Percentiles rank a stretch among this genome's conserved stretches.
Evolutionary conservation across 2,113 vertebrate genomes (phyloP).

Genomic region (Enhydra lutris): DNA sequence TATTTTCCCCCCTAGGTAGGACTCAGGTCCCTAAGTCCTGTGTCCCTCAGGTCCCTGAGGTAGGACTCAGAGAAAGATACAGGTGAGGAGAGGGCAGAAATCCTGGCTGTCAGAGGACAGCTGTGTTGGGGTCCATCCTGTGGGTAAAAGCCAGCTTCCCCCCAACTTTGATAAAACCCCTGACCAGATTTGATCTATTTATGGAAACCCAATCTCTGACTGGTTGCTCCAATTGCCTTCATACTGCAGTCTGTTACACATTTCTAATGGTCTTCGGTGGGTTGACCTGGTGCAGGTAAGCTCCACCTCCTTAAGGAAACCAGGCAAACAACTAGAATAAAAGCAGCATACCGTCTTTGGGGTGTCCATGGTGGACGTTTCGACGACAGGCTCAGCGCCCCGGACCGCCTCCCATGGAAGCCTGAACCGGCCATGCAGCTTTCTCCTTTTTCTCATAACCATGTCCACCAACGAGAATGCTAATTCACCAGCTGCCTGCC

Average conservation of each 20-base stretch:
- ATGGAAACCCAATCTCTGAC: background rate
- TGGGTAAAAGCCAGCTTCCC: background rate
- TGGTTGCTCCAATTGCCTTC: background rate
- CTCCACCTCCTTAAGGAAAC: background rate
- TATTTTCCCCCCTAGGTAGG: background rate
- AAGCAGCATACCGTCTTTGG: background rate
- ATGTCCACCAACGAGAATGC: too few species aligned
- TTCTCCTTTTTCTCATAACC: too few species aligned
- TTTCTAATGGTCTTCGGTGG: background rate
- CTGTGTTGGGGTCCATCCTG: background rate
- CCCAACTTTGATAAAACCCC: background rate
- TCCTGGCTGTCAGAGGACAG: background rate
- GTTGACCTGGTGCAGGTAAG: background rate
- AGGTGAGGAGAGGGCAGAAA: background rate
- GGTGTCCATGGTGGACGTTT: too few species aligned
- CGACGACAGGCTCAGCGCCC: too few species aligned
- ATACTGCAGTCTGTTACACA: background rate
- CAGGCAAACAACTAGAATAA: background rate
- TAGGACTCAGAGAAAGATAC: background rate
- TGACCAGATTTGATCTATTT: background rate
- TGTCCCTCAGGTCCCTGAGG: too few species aligned
- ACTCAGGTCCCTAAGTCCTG: too few species aligned
- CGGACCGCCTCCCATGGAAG: too few species aligned
- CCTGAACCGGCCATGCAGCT: too few species aligned
- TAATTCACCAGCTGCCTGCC: too few species aligned